Base-by-base conservation (phyloP, 2,888 invertebrate genomes). In the Morinoia aosen region DNA sequence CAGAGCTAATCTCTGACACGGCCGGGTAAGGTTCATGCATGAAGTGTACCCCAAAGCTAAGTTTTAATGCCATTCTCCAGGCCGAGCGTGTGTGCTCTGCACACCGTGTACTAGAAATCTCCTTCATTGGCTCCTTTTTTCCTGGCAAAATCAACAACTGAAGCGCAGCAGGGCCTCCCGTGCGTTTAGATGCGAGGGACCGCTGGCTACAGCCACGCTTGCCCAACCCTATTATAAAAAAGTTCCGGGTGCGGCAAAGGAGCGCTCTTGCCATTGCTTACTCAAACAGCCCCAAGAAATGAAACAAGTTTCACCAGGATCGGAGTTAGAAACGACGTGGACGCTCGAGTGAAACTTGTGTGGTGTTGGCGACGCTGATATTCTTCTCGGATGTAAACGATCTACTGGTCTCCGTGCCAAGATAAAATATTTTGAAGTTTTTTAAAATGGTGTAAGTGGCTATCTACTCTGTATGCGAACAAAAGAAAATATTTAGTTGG, bases 131-230 rank as follows among this genome's bases (percentile, higher is more conserved):
- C 19, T 33, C 76, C 76, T 76, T 12, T 76, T 76, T 76, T 76
- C 76, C 8, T 33, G 33, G 76, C 76, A 76, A 76, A 76, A 76
- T 76, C 76, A 76, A 76, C 76, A 76, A 76, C 76, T 76, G 76
- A 33, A 76, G 76, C 76, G 76, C 1, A 33, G 76, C 76, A 76
- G 33, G 76, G 76, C 76, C 25, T 76, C 76, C 76, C 76, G 76
- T 76, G 76, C 76, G 76, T 76, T 76, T 76, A 76, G 33, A 76
- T 76, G 76, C 76, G 76, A 76, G 76, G 76, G 76, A 76, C 76
- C 76, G 76, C 76, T 76, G 76, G 76, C 33, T 76, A 16, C 25
- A 76, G 76, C 25, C 76, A 0, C 16, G 76, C 76, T 76, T 10
- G 33, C 76, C 76, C 76, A 76, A 76, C 76, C 76, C 76, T 76